phyloP scores from a whole-genome alignment of 2,113 vertebrate genomes.

The Misgurnus mizolepis region DNA sequence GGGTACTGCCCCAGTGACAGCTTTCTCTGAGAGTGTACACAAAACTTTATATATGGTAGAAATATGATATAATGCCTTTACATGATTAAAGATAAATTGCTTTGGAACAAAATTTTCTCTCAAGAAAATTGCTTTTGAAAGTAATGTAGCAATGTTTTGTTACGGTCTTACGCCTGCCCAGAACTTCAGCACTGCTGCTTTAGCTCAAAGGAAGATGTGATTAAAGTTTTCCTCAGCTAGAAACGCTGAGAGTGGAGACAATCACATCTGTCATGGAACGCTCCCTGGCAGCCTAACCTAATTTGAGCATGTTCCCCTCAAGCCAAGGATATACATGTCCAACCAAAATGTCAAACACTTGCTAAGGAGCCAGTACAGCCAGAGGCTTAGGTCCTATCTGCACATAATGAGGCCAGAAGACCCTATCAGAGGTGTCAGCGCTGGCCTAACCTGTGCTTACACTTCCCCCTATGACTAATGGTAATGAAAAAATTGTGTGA shows the following conservation, averaged over 20 bases:
- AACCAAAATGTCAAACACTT: slow-evolving; percentile 59
- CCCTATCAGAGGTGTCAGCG: slow-evolving; percentile 41
- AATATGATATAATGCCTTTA: too few relatives aligned
- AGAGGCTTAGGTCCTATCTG: slow-evolving; percentile 38
- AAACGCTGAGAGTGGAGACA: slow-evolving; percentile 25
- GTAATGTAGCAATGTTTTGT: too few relatives aligned
- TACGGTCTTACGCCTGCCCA: background rate
- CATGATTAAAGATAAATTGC: too few relatives aligned
- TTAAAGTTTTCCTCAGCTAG: background rate
- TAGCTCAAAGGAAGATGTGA: background rate
- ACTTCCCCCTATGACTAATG: slow-evolving; percentile 41
- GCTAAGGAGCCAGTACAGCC: slow-evolving; percentile 44
- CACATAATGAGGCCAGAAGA: slow-evolving; percentile 50
- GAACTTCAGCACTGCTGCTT: slow-evolving; percentile 2
- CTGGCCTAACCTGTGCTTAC: slow-evolving; percentile 17
- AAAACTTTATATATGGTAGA: too few relatives aligned
- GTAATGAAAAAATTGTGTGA: slow-evolving; percentile 37
- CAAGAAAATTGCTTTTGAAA: too few relatives aligned
- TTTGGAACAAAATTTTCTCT: too few relatives aligned
- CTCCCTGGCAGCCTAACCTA: slow-evolving; percentile 51
- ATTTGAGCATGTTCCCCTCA: slow-evolving; percentile 50
- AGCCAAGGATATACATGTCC: slow-evolving; percentile 45
- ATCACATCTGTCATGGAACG: slow-evolving; percentile 53
- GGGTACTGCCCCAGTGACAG: too few relatives aligned
- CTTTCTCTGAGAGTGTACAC: too few relatives aligned